These are phyloP conservation scores for Leiothrix lutea DNA, from an alignment of 2,113 vertebrate genomes.

Conservation along the genomic window DNA sequence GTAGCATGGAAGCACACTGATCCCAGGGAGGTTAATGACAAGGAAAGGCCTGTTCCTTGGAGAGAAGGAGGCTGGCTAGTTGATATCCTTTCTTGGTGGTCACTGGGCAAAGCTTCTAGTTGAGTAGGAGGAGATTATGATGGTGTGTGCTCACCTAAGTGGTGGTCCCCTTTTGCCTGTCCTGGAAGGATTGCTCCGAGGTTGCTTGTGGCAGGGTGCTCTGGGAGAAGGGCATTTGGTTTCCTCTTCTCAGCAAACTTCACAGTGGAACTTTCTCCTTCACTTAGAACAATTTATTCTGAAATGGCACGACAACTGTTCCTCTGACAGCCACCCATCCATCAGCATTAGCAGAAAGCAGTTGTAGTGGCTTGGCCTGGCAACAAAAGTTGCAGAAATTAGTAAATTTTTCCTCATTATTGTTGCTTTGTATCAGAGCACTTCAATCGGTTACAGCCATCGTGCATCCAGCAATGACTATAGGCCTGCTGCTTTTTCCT, in stretches of 20 bases:
- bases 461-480: rapidly evolving
- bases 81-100: neutral
- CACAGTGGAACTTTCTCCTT: neutral
- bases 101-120: neutral
- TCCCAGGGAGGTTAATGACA: neutral
- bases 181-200: neutral
- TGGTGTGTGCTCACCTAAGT: neutral
- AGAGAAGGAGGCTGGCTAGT: neutral
- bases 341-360: neutral
- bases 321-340: neutral
- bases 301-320: rapidly evolving
- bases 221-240: neutral
- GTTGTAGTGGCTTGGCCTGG: neutral
- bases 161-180: neutral
- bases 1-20: rapidly evolving
- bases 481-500: neutral
- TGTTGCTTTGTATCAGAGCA: neutral
- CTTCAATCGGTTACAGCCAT: neutral
- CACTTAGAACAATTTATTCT: neutral
- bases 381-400: neutral
- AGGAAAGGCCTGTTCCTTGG: rapidly evolving
- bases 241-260: neutral
- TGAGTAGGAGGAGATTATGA: neutral
- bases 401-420: neutral
- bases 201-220: neutral